Evolutionary conservation across 2,797 vertebrate genomes (phyloP), one percentile per base, ranked within the genome.

Genomic region (Paratrypauchen microcephalus): DNA sequence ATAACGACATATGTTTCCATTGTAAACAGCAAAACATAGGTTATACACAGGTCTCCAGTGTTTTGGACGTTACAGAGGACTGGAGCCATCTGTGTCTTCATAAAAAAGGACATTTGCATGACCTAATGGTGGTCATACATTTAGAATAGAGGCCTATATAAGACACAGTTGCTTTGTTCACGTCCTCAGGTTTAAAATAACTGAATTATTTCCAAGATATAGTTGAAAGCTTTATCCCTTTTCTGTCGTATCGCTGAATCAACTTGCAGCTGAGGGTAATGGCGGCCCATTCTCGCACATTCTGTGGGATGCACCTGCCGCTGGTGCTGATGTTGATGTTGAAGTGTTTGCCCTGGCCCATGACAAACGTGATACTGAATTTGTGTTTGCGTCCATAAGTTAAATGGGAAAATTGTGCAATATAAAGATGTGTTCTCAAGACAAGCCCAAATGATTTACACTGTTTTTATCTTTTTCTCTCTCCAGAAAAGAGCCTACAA

Each of bases 401-500:
- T 28, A 18, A 16, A 18, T 5, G 13, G 39, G 11, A 41, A 41
- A 45, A 45, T 16, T 52, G 15, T 30, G 24, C 18, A 23, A 23
- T 23, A 9, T 59, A 32, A 30, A 32, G 28, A n/a, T 60, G 21
- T 12, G 21, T 55, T 55, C 21, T 55, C 50, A 52, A 52, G 7
- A 52, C 50, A 30, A 11, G 18, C 18, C 13, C 12, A 50, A 50
- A 15, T 56, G 23, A 13, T 5, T 32, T 19, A 7, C 26, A 32
- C 28, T 19, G 16, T 13, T 18, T 62, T 78, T 45, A 0, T 82
- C 66, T 77, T 36, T 72, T 59, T 39, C 18, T 92, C 30, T 94
- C 66, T 94, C 66, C 93, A 99, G 98, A 99, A 98, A 94, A 94
- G 96, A 75, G 97, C 97, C 0, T 99, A 99, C 89, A 99, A 99